These are phyloP conservation scores for Drosophila nebulosa DNA, from an alignment of 1,140 invertebrate species.

Conservation along the genomic window DNA sequence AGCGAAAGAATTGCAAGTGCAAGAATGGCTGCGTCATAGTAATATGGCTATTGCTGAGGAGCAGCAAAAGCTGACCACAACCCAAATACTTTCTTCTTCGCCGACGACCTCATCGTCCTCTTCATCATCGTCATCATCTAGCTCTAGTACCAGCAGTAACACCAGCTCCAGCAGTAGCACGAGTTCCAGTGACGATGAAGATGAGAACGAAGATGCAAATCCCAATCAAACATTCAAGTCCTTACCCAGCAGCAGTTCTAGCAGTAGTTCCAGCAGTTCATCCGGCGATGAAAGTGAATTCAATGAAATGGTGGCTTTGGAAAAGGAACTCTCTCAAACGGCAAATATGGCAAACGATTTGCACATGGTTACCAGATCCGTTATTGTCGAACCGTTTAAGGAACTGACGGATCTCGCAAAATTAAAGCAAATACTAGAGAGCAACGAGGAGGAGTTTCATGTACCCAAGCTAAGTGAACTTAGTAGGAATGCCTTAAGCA, in stretches of 20 bases:
- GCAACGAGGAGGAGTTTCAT: constrained; percentile 43
- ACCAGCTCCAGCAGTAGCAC: constrained; percentile 39
- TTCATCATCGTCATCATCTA: constrained; percentile 41
- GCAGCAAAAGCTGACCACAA: neutral
- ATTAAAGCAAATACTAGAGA: constrained; percentile 65
- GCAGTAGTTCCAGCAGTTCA: constrained; percentile 18
- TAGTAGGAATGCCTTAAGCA: constrained; percentile 80
- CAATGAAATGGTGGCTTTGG: constrained; percentile 63
- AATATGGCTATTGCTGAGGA: constrained; percentile 11
- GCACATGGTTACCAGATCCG: neutral
- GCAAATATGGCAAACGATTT: constrained; percentile 2
- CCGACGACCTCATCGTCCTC: constrained; percentile 14
- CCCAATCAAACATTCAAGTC: neutral
- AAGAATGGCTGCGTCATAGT: constrained; percentile 49
- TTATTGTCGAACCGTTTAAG: neutral
- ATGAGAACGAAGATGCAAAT: neutral
- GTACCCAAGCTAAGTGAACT: constrained; percentile 81
- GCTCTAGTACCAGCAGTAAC: constrained; percentile 37
- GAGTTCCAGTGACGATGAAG: constrained; percentile 24
- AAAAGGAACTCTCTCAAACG: constrained; percentile 64
- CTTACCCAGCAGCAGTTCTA: constrained; percentile 7
- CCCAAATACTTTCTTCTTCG: neutral
- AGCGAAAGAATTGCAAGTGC: constrained; percentile 50
- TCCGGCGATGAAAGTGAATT: constrained; percentile 53
- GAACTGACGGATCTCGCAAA: constrained; percentile 56